Percentiles rank a stretch among this genome's conserved stretches.
Evolutionary conservation across 1,140 invertebrate genomes (phyloP).

Genomic region (Notospermus geniculatus): DNA sequence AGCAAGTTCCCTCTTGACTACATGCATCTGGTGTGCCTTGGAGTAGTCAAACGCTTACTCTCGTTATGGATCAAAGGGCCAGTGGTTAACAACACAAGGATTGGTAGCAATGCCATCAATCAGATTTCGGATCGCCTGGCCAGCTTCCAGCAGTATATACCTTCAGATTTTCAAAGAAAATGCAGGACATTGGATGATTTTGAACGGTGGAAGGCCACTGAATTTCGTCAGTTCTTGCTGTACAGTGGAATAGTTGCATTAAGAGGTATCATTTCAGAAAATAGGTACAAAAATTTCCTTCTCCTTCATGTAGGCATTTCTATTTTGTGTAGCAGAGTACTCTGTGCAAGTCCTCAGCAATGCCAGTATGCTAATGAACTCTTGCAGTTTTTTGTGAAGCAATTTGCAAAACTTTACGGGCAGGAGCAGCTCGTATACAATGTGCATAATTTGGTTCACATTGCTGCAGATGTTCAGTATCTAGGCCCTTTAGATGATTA

Average conservation of each 20-base stretch:
- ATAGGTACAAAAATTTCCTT: constrained; percentile 55
- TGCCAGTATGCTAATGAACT: constrained; percentile 37
- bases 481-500: constrained; percentile 52
- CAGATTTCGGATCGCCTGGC: constrained; percentile 24
- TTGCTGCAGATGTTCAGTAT: constrained; percentile 51
- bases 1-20: no score
- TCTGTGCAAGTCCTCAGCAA: constrained; percentile 15
- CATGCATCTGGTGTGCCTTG: no score
- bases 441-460: constrained; percentile 51
- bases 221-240: constrained; percentile 56
- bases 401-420: constrained; percentile 24
- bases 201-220: no score
- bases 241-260: constrained; percentile 54
- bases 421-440: constrained; percentile 54
- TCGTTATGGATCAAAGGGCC: constrained; percentile 33
- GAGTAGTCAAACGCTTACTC: constrained; percentile 46
- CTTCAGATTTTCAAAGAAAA: constrained; percentile 53
- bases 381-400: constrained; percentile 40
- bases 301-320: constrained; percentile 43
- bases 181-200: constrained; percentile 46
- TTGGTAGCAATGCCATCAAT: constrained; percentile 4
- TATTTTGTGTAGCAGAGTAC: constrained; percentile 32
- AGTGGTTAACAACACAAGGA: constrained; percentile 12
- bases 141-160: constrained; percentile 23
- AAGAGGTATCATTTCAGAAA: no score